Evolutionary conservation across 2,888 invertebrate species (phyloP).

Genomic region (Epinotia ramella): DNA sequence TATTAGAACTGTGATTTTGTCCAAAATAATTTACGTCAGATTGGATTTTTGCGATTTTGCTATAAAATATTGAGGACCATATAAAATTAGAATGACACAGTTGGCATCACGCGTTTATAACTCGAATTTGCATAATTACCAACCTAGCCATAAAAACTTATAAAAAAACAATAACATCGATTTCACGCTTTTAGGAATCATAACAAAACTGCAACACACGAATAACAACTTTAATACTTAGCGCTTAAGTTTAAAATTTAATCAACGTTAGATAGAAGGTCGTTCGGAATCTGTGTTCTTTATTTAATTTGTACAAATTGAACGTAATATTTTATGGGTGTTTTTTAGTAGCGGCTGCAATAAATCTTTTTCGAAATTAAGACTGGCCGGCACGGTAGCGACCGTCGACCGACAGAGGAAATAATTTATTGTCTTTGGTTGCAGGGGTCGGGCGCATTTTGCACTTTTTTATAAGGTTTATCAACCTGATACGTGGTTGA

Average conservation of each 20-base stretch:
- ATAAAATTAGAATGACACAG: conserved; percentile 26
- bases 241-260: not conserved
- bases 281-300: conserved; percentile 47
- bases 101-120: conserved; percentile 29
- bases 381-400: conserved; percentile 49
- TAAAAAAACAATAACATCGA: conserved; percentile 44
- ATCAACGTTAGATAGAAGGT: not conserved
- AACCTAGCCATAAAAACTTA: conserved; percentile 32
- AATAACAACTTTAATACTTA: not conserved
- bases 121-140: conserved; percentile 35
- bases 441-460: conserved; percentile 52
- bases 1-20: no score
- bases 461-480: conserved; percentile 8
- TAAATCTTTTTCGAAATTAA: conserved; percentile 56
- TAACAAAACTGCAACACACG: not conserved
- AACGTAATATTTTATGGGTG: conserved; percentile 56
- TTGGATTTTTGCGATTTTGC: not conserved
- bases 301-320: conserved; percentile 63
- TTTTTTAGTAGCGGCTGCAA: conserved; percentile 55
- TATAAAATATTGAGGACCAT: conserved; percentile 18
- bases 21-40: no score
- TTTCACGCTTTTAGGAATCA: conserved; percentile 37
- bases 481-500: conserved; percentile 1
- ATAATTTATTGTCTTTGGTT: conserved; percentile 60
- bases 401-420: conserved; percentile 61